Conservation (phyloP, 2,797 vertebrate genomes). For the Philypnodon macrostomus region DNA sequence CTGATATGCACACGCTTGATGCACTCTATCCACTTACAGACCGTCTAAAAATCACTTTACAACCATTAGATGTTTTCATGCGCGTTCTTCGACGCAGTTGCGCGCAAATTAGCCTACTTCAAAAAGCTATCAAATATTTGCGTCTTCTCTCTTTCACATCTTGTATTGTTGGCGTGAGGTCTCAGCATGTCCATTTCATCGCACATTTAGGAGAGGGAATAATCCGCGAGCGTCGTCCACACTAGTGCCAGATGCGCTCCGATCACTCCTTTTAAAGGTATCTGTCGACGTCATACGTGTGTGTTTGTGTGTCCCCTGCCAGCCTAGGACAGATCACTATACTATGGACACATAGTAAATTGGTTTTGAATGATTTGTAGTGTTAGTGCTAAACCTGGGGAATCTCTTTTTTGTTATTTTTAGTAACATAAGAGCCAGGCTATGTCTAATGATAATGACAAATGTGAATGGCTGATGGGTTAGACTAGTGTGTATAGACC, state of each 20-base stretch:
- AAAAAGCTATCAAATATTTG: neutral
- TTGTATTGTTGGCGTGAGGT: neutral
- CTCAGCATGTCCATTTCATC: neutral
- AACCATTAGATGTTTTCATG: neutral
- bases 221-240: neutral
- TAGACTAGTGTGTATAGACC: too few species aligned
- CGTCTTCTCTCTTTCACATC: neutral
- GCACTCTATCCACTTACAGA: neutral
- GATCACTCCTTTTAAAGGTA: constrained; percentile 3
- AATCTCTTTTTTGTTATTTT: too few species aligned
- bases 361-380: too few species aligned
- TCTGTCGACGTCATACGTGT: constrained; percentile 1
- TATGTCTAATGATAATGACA: too few species aligned
- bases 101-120: neutral
- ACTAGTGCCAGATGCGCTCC: neutral
- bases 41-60: neutral
- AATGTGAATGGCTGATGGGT: too few species aligned
- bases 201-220: neutral
- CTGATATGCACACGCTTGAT: neutral
- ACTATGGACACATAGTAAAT: too few species aligned
- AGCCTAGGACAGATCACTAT: too few species aligned
- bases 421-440: too few species aligned
- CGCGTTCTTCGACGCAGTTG: too few species aligned
- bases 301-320: constrained; percentile 7
- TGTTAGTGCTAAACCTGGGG: too few species aligned